These are phyloP conservation scores for Ectemnius cavifrons DNA, from an alignment of 2,888 invertebrate species.

Conservation along the genomic window DNA sequence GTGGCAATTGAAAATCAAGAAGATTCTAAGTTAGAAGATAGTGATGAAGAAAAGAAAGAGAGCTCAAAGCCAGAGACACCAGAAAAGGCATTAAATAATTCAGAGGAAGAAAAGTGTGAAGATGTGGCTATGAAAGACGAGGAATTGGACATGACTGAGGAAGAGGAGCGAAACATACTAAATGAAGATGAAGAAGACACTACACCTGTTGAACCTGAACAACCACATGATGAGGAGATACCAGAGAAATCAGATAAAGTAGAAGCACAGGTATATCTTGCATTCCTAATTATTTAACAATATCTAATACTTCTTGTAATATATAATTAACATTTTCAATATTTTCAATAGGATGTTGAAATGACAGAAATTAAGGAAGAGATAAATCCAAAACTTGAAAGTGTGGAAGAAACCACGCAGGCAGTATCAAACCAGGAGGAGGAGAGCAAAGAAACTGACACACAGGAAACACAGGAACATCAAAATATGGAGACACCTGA, in stretches of 20 bases:
- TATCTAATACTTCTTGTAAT: not conserved
- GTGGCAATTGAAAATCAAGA: not conserved
- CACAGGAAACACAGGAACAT: slow-evolving; percentile 1
- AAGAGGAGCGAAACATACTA: no score
- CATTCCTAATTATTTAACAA: not conserved
- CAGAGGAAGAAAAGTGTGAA: not conserved
- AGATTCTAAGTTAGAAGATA: slow-evolving; percentile 5
- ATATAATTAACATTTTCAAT: slow-evolving; percentile 10
- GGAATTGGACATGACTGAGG: not conserved
- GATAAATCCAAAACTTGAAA: no score
- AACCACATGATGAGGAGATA: slow-evolving; percentile 17
- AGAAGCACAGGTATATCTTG: slow-evolving; percentile 41
- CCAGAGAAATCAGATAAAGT: slow-evolving; percentile 19
- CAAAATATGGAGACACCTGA: not conserved
- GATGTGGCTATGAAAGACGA: not conserved
- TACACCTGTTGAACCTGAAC: not conserved
- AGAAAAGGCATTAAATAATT: not conserved
- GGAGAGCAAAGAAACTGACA: no score
- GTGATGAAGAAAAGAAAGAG: slow-evolving; percentile 6
- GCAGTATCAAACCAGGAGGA: no score
- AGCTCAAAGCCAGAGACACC: slow-evolving; percentile 59
- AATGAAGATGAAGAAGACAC: no score
- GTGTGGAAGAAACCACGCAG: no score
- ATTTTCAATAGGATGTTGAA: not conserved
- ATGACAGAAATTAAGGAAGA: no score